These are phyloP conservation scores for Epistrophe eligans DNA, from an alignment of 2,888 invertebrate genomes.

Conservation along the genomic window DNA sequence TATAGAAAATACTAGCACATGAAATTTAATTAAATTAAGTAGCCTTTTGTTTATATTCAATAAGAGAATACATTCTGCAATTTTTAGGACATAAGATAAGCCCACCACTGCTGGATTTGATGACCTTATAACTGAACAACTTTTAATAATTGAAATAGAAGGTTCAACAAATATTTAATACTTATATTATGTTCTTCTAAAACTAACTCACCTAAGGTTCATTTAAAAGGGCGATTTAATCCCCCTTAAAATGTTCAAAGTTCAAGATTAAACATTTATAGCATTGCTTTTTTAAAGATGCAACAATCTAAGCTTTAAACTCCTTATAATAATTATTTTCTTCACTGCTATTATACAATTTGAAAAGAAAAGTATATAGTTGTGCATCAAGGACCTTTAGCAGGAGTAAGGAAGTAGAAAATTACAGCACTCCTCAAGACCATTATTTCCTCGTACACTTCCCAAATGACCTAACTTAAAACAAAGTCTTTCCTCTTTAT, in stretches of 20 bases:
- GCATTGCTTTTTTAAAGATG: not conserved
- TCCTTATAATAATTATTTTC: not conserved
- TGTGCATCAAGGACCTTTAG: conserved; percentile 43
- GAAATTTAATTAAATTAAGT: too few species aligned
- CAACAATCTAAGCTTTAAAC: not conserved
- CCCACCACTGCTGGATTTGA: too few species aligned
- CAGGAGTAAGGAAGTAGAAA: conserved; percentile 30
- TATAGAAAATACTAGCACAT: too few species aligned
- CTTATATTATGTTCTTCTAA: not conserved
- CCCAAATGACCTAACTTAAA: conserved; percentile 61
- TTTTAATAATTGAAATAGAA: not conserved
- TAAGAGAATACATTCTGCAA: too few species aligned
- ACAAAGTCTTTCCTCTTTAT: conserved; percentile 27
- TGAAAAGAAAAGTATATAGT: conserved; percentile 20
- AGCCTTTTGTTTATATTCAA: too few species aligned
- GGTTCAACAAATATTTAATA: not conserved
- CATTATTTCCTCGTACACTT: conserved; percentile 67
- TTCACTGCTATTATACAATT: conserved; percentile 15
- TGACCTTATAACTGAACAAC: not conserved
- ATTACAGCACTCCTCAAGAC: conserved; percentile 61
- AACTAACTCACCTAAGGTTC: not conserved
- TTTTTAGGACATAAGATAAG: too few species aligned
- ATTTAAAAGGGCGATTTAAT: not conserved
- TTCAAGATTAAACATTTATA: conserved; percentile 22
- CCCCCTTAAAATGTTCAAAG: not conserved